Percentiles rank a stretch among this genome's conserved stretches.
phyloP scores from a whole-genome alignment of 2,113 vertebrate genomes.

The Galeopterus variegatus region DNA sequence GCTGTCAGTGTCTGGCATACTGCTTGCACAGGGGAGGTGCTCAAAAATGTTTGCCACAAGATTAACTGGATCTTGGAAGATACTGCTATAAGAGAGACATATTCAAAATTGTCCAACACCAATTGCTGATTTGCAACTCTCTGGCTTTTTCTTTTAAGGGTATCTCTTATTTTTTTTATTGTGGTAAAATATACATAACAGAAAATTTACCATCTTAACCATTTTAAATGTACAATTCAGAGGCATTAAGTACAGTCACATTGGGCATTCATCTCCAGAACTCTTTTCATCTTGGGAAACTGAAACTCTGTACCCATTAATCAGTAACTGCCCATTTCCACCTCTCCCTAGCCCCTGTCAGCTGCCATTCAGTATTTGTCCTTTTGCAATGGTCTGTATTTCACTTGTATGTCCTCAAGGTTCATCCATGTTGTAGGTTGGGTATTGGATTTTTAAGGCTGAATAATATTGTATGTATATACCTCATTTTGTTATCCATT shows the following conservation, averaged over 20 bases:
- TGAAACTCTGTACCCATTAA: background rate
- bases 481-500: background rate
- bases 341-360: background rate
- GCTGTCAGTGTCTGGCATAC: background rate
- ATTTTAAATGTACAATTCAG: background rate
- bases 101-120: background rate
- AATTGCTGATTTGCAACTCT: background rate
- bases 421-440: background rate
- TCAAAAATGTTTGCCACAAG: background rate
- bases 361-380: background rate
- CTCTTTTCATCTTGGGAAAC: background rate
- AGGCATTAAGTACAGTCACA: background rate
- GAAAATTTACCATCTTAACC: background rate
- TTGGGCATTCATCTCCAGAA: background rate
- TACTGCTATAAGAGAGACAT: background rate
- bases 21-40: background rate
- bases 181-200: background rate
- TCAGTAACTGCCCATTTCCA: background rate
- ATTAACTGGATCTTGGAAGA: background rate
- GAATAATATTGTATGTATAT: background rate
- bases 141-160: background rate
- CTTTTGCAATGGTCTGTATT: background rate
- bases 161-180: constrained; percentile 3
- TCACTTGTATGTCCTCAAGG: background rate
- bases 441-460: background rate